Percentiles rank a stretch among this genome's conserved stretches.
These are phyloP conservation scores for Dorcus parallelipipedus DNA, from an alignment of 2,888 invertebrate species.

Conservation along the genomic window DNA sequence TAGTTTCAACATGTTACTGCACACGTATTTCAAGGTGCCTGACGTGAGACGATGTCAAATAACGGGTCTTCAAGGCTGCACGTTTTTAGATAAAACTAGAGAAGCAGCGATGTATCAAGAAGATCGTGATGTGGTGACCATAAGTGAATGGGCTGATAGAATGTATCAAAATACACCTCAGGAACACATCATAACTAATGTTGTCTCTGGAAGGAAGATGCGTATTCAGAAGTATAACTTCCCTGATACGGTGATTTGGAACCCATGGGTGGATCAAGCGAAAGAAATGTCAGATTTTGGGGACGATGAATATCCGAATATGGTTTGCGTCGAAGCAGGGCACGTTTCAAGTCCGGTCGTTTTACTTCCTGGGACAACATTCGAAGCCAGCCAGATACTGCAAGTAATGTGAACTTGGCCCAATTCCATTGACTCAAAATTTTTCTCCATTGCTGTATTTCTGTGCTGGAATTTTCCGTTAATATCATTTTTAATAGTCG, in stretches of 20 bases:
- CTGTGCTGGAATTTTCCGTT: constrained; percentile 22
- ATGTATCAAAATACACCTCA: constrained; percentile 91
- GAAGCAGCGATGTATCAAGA: constrained; percentile 86
- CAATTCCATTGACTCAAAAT: constrained; percentile 9
- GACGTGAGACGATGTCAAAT: constrained; percentile 90
- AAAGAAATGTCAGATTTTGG: constrained; percentile 92
- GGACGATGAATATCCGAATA: constrained; percentile 94
- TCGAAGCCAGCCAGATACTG: constrained; percentile 86
- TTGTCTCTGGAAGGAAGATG: constrained; percentile 88
- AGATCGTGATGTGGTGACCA: constrained; percentile 83
- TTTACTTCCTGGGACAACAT: constrained; percentile 85
- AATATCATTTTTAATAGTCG: constrained; percentile 22
- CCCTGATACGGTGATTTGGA: constrained; percentile 96
- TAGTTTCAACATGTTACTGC: constrained; percentile 88
- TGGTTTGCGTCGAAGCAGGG: constrained; percentile 95
- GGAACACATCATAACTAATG: constrained; percentile 89
- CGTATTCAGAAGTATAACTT: constrained; percentile 92
- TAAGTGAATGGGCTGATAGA: constrained; percentile 90
- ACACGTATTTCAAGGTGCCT: constrained; percentile 95
- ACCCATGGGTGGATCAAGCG: constrained; percentile 93
- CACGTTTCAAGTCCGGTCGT: constrained; percentile 85
- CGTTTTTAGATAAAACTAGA: constrained; percentile 74
- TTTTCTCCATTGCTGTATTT: constrained; percentile 23
- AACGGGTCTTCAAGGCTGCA: constrained; percentile 83
- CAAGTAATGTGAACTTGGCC: constrained; percentile 59